Evolutionary conservation across 2,888 invertebrate species (phyloP).

Genomic region (Tenthredo distinguenda): DNA sequence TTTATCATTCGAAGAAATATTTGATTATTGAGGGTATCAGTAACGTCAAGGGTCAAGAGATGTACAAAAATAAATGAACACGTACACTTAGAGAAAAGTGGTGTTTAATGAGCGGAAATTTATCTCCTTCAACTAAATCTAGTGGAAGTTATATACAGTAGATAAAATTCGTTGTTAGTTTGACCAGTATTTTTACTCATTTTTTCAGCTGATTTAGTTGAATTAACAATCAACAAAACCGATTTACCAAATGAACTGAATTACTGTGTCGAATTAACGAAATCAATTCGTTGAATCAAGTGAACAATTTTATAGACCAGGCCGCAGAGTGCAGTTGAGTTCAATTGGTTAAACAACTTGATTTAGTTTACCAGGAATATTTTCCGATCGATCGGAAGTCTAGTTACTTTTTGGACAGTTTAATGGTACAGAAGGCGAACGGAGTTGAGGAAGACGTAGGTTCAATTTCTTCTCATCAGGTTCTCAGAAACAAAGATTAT

Average conservation of each 20-base stretch:
- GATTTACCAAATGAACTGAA: not conserved
- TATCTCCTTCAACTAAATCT: not conserved
- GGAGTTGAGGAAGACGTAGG: not conserved
- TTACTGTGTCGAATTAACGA: not conserved
- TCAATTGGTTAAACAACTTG: not conserved
- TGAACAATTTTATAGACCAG: not conserved
- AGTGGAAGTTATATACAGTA: not conserved
- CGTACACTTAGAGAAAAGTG: not conserved
- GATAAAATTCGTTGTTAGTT: not conserved
- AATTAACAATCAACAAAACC: not conserved
- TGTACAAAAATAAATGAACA: not conserved
- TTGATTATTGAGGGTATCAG: not conserved
- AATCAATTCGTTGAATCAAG: not conserved
- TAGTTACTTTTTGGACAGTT: not conserved
- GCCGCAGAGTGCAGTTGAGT: not conserved
- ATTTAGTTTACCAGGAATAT: not conserved
- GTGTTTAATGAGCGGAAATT: not conserved
- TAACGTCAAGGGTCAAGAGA: not conserved
- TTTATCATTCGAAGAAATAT: not conserved
- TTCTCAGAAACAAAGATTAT: not conserved
- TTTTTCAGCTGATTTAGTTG: not conserved
- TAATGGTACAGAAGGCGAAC: not conserved
- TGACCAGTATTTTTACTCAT: not conserved
- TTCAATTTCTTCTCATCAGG: not conserved
- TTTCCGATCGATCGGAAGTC: not conserved